phyloP scores from a whole-genome alignment of 1,140 invertebrate genomes.

The Pogonomyrmex barbatus region DNA sequence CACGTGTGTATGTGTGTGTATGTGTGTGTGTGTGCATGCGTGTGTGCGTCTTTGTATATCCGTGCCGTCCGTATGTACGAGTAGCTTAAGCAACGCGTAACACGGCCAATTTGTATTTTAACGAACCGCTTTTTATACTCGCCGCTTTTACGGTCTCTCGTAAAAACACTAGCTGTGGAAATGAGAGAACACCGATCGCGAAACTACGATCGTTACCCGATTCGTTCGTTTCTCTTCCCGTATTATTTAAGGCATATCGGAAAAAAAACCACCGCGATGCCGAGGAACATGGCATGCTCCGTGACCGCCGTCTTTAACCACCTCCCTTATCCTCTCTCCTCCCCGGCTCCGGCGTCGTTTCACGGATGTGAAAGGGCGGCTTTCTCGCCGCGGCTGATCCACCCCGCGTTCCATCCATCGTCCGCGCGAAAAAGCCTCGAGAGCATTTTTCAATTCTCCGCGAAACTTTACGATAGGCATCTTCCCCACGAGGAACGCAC shows the following conservation, averaged over 20 bases:
- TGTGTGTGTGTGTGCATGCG: neutral
- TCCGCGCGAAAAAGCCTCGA: constrained; percentile 69
- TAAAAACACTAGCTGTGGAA: constrained; percentile 39
- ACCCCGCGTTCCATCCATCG: constrained; percentile 53
- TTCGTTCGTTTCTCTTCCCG: neutral
- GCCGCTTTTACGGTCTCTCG: constrained; percentile 45
- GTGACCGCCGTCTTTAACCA: neutral
- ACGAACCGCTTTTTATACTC: constrained; percentile 63
- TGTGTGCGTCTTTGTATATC: neutral
- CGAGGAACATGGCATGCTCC: neutral
- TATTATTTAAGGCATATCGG: neutral
- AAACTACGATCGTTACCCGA: constrained; percentile 44
- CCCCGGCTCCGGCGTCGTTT: neutral
- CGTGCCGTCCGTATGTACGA: neutral
- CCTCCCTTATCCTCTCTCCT: constrained; percentile 13
- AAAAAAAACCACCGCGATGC: neutral
- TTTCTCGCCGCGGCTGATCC: constrained; percentile 20
- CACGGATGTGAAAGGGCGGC: constrained; percentile 35
- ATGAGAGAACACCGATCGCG: constrained; percentile 39
- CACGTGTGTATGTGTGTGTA: neutral
- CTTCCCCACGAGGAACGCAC: constrained; percentile 72
- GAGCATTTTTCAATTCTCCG: constrained; percentile 84
- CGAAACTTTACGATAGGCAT: constrained; percentile 84
- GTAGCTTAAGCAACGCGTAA: constrained; percentile 47
- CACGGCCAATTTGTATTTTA: constrained; percentile 58